phyloP scores from a whole-genome alignment of 2,888 invertebrate genomes.

The Osedax fenrisi region DNA sequence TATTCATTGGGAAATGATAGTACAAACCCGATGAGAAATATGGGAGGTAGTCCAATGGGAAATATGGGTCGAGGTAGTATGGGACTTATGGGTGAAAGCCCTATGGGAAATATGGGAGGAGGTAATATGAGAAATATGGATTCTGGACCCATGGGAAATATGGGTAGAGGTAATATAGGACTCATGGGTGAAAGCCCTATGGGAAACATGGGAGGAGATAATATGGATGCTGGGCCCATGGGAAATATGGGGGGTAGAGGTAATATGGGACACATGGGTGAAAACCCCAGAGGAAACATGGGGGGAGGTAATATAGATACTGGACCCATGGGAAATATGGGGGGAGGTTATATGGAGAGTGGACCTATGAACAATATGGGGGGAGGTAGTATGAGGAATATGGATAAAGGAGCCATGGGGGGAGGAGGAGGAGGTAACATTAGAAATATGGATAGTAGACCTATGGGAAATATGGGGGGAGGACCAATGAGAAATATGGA shows the following conservation, averaged over 20 bases:
- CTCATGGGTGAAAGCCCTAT: no score
- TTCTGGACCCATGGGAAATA: background rate
- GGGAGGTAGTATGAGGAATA: background rate
- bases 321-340: no score
- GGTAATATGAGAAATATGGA: background rate
- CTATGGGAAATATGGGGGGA: background rate
- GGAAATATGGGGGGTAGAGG: background rate
- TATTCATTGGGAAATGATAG: background rate
- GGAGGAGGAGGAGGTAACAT: background rate
- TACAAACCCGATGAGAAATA: background rate
- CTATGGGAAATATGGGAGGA: background rate
- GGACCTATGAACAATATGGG: background rate
- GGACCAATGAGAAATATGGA: background rate
- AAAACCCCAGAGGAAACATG: background rate
- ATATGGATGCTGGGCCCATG: background rate
- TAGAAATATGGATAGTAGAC: background rate
- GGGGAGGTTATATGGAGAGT: background rate
- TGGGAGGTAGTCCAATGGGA: background rate
- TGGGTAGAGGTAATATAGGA: background rate
- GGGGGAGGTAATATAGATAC: background rate
- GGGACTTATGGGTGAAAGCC: background rate
- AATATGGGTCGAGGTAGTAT: background rate
- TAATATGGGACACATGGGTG: background rate
- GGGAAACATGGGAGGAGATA: background rate
- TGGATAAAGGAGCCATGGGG: background rate